Base-by-base conservation (phyloP, 2,888 invertebrate genomes). In the Bedellia somnulentella region DNA sequence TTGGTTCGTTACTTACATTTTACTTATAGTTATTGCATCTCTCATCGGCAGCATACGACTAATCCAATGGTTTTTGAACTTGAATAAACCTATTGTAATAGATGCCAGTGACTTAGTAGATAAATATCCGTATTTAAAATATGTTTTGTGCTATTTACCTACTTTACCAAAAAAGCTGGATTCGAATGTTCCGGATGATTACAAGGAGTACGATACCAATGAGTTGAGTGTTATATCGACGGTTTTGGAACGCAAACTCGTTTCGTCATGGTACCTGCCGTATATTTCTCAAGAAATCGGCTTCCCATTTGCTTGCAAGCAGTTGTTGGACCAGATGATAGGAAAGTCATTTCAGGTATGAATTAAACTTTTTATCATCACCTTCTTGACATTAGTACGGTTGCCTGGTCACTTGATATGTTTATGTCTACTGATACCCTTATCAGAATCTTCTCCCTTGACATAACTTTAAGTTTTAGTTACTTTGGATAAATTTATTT, bases 271-370 rank as follows among this genome's bases (percentile, higher is more conserved):
- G 77, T 77, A 77, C 33, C 46, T 70, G 32, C 54, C 63, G 2
- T 68, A 64, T 30, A 64, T 77, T 24, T 77, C 77, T 0, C 57
- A 68, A 36, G 77, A 77, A 39, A 76, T 77, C 13, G 60, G 73
- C 2, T 77, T 77, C 37, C 77, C 77, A 0, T 77, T 75, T 38
- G 73, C 73, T 0, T 76, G 77, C 38, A 77, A 77, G 37, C 75
- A 76, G 40, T 52, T 77, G 54, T 40, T 77, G 41, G 77, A 77
- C 47, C 73, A 75, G 42, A 70, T 75, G 51, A 67, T 77, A 39
- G 60, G 58, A 15, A 73, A 60, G 39, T 52, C 57, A 30, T 77
- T 77, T 44, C 66, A 73, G 61, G 77, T 75, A 38, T 37, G 44
- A n/a, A n/a, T n/a, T n/a, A n/a, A n/a, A n/a, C n/a, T 8, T 17